These are phyloP conservation scores for Erithacus rubecula DNA, from an alignment of 2,797 vertebrate genomes.

Conservation along the genomic window DNA sequence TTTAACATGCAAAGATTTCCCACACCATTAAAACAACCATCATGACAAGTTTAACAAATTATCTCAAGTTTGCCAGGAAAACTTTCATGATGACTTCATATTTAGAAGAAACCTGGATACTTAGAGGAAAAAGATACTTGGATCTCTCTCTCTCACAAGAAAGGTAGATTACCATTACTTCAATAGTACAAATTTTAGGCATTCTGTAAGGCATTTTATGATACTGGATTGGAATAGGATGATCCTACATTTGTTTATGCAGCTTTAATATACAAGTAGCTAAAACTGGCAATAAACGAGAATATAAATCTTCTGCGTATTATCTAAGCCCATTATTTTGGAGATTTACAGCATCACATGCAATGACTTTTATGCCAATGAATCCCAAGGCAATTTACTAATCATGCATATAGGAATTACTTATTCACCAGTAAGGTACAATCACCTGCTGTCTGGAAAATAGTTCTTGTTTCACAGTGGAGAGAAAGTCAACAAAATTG, in stretches of 20 bases:
- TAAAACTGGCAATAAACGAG: slow-evolving; percentile 41
- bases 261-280: slow-evolving; percentile 40
- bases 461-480: neutral
- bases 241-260: slow-evolving; percentile 16
- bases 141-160: neutral
- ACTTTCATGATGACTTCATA: neutral
- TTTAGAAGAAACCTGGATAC: neutral
- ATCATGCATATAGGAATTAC: neutral
- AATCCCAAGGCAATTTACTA: slow-evolving; percentile 50
- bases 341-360: slow-evolving; percentile 38
- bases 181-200: neutral
- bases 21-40: neutral
- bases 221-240: neutral
- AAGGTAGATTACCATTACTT: neutral
- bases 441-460: slow-evolving; percentile 36
- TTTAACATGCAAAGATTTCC: neutral
- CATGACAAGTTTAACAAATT: neutral
- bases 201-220: neutral
- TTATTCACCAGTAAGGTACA: slow-evolving; percentile 3
- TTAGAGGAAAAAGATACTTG: neutral
- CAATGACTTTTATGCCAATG: slow-evolving; percentile 22
- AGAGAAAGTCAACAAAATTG: slow-evolving; percentile 6
- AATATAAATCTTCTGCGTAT: slow-evolving; percentile 55
- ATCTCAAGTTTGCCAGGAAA: neutral
- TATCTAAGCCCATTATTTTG: slow-evolving; percentile 22